phyloP scores from a whole-genome alignment of 2,113 vertebrate species.

The Tauraco erythrolophus region DNA sequence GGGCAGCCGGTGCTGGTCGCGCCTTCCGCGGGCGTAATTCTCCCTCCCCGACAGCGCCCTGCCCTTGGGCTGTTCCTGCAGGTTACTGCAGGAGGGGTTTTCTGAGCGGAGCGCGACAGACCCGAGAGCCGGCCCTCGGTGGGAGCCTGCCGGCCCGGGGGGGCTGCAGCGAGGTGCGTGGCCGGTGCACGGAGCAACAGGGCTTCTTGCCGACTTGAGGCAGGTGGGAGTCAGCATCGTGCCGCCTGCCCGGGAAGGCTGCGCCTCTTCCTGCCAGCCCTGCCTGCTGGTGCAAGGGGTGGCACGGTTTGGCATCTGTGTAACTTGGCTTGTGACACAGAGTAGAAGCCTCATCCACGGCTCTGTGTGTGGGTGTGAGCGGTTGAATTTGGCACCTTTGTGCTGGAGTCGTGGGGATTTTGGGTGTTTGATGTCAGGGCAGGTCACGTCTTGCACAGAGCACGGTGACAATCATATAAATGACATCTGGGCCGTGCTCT shows the following conservation, averaged over 20 bases:
- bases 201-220: neutral
- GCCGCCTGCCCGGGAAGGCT: neutral
- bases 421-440: neutral
- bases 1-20: neutral
- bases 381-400: neutral
- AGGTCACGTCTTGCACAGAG: neutral
- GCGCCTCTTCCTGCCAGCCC: neutral
- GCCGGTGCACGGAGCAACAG: neutral
- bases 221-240: neutral
- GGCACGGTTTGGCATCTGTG: neutral
- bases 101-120: neutral
- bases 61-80: neutral
- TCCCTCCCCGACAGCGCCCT: neutral
- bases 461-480: neutral
- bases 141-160: neutral
- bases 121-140: neutral
- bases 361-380: too few relatives aligned
- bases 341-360: fast-evolving
- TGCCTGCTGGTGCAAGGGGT: neutral
- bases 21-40: neutral
- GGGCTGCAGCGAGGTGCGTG: neutral
- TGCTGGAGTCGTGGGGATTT: neutral
- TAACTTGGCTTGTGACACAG: neutral
- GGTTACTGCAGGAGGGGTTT: neutral
- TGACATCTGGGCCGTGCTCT: neutral